These are phyloP conservation scores for Brachionus angularis DNA, from an alignment of 1,140 invertebrate species.

Conservation along the genomic window DNA sequence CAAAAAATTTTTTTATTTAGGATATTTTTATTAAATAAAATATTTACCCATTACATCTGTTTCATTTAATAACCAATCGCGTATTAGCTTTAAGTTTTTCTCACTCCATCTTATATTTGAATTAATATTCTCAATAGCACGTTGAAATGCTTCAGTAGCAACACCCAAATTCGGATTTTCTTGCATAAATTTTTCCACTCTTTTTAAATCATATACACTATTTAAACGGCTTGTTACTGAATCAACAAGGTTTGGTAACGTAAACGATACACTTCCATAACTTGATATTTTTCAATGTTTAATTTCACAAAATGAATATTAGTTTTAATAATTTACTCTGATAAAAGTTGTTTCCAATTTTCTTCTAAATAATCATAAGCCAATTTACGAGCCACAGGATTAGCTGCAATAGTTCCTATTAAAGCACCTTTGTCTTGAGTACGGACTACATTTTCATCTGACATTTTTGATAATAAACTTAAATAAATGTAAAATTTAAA, in stretches of 20 bases:
- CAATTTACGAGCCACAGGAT: not conserved
- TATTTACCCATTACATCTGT: too few relatives aligned
- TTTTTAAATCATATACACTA: not conserved
- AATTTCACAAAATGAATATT: not conserved
- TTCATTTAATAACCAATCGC: constrained; percentile 75
- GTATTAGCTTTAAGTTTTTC: constrained; percentile 68
- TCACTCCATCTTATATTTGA: constrained; percentile 76
- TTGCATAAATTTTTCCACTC: constrained; percentile 46
- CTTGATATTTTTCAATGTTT: not conserved
- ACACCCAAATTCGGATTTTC: constrained; percentile 60
- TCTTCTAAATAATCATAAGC: not conserved
- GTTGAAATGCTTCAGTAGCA: constrained; percentile 66
- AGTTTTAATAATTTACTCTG: too few relatives aligned
- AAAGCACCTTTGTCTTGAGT: not conserved
- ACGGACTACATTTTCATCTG: not conserved
- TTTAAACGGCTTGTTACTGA: constrained; percentile 47
- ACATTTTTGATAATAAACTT: not conserved
- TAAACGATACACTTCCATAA: constrained; percentile 47
- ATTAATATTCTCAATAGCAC: constrained; percentile 71
- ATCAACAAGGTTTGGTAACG: constrained; percentile 46
- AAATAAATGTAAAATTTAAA: too few relatives aligned
- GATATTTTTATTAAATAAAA: too few relatives aligned
- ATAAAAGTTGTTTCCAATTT: not conserved
- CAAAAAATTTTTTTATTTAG: too few relatives aligned
- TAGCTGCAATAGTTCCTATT: not conserved